Percentiles rank a stretch among this genome's conserved stretches.
Evolutionary conservation across 2,113 vertebrate species (phyloP).

Genomic region (Zosterops hypoxanthus): DNA sequence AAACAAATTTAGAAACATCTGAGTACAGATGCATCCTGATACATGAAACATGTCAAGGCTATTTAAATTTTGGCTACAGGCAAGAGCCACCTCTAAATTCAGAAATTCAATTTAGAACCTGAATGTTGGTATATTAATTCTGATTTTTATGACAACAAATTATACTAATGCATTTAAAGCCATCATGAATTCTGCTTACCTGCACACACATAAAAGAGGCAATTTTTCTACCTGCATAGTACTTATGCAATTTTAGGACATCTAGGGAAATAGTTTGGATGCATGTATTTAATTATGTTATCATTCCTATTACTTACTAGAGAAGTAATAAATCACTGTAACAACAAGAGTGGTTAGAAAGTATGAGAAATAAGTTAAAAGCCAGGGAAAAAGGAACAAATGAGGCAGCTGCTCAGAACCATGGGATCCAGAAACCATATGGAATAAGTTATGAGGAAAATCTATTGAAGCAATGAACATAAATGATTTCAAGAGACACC

Average conservation of each 20-base stretch:
- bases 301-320: not conserved
- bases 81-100: not conserved
- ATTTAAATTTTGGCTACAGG: not conserved
- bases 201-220: not conserved
- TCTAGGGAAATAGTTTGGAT: not conserved
- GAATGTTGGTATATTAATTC: not conserved
- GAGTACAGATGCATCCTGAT: not conserved
- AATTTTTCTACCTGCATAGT: not conserved
- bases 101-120: not conserved
- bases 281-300: not conserved
- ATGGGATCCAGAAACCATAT: conserved; percentile 38
- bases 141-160: not conserved
- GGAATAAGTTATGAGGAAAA: conserved; percentile 52
- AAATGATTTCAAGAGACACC: conserved; percentile 55
- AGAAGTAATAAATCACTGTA: not conserved
- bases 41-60: not conserved
- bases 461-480: conserved; percentile 1
- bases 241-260: not conserved
- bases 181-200: not conserved
- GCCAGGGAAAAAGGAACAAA: not conserved
- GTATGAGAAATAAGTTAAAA: conserved; percentile 7
- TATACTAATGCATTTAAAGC: not conserved
- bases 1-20: not conserved
- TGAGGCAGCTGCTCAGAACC: not conserved
- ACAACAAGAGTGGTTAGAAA: not conserved